Base-by-base conservation (phyloP, 2,888 invertebrate species). In the Sesamia inferens region DNA sequence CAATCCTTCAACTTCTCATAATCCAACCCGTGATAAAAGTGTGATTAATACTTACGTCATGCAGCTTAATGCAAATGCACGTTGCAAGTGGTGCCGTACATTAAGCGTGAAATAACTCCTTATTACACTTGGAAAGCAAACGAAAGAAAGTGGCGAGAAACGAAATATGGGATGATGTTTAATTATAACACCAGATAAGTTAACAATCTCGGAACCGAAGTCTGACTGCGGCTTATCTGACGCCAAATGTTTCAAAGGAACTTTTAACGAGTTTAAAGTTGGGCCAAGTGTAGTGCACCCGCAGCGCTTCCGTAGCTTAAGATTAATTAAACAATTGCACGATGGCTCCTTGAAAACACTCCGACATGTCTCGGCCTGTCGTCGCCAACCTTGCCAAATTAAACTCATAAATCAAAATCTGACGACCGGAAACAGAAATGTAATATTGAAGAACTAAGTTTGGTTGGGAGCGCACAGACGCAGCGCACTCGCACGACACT, bases 211-310 rank as follows among this genome's bases (percentile, higher is more conserved):
- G 89, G 91, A 94, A 93, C 89, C 91, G 88, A 93, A 95, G 93
- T 94, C 94, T 92, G 92, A 94, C 93, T 94, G 95, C 90, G 95
- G 95, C 96, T 96, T 96, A 96, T 96, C 96, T 95, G 93, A 94
- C 95, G 95, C 95, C 96, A 95, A 96, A 96, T 96, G 96, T 96
- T 94, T 92, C 95, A 93, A 95, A 94, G 95, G 93, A 96, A 96
- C 95, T 96, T 96, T 95, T 96, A 96, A 96, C 96, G 95, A 96
- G 96, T 96, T 96, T 94, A 95, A 95, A 96, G 95, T 95, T 95
- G 93, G 92, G 90, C 93, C 93, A 90, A 95, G 95, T 95, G 94
- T 94, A 95, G 93, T 96, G 95, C 95, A 94, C 93, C 93, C 93
- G 91, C 93, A 93, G 92, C 93, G 92, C 92, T 93, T 93, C 91